These are phyloP conservation scores for Ceratothoa steindachneri DNA, from an alignment of 2,888 invertebrate species.

Conservation along the genomic window DNA sequence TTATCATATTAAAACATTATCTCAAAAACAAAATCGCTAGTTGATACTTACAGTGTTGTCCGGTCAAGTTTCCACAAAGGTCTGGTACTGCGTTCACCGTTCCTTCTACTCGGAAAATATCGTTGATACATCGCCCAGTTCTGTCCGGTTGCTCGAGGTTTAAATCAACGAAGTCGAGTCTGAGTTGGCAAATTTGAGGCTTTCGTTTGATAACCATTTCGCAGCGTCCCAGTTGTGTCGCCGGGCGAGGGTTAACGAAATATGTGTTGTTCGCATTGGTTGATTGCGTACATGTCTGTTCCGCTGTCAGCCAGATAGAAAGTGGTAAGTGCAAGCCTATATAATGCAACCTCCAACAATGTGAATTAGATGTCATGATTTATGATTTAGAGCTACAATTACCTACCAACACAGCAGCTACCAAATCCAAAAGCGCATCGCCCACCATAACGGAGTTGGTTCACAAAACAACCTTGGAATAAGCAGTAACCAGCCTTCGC, in stretches of 20 bases:
- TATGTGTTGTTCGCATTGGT: slow-evolving; percentile 1
- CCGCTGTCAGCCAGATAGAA: not conserved
- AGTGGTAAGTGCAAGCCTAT: no score
- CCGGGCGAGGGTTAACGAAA: not conserved
- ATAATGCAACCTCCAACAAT: not conserved
- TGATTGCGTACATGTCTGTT: not conserved
- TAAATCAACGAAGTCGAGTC: slow-evolving; percentile 66
- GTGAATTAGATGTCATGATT: not conserved
- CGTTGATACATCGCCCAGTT: slow-evolving; percentile 63
- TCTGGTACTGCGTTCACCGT: slow-evolving; percentile 64
- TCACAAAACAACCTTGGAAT: not conserved
- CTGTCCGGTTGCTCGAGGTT: slow-evolving; percentile 53
- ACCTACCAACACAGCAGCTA: not conserved
- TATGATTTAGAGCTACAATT: not conserved
- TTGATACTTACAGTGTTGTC: slow-evolving; percentile 64
- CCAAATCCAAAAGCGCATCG: not conserved
- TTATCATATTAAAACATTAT: no score
- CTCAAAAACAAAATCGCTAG: not conserved
- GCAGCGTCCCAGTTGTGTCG: not conserved
- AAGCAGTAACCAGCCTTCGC: not conserved
- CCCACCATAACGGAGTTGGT: not conserved
- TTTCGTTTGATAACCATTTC: not conserved
- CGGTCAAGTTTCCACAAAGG: slow-evolving; percentile 70
- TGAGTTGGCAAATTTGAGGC: slow-evolving; percentile 63
- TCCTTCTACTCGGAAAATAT: slow-evolving; percentile 66